A percentile compares a stretch with the other conserved stretches of the same genome.
Conservation (phyloP, 2,113 vertebrate species). For the Anseranas semipalmata region DNA sequence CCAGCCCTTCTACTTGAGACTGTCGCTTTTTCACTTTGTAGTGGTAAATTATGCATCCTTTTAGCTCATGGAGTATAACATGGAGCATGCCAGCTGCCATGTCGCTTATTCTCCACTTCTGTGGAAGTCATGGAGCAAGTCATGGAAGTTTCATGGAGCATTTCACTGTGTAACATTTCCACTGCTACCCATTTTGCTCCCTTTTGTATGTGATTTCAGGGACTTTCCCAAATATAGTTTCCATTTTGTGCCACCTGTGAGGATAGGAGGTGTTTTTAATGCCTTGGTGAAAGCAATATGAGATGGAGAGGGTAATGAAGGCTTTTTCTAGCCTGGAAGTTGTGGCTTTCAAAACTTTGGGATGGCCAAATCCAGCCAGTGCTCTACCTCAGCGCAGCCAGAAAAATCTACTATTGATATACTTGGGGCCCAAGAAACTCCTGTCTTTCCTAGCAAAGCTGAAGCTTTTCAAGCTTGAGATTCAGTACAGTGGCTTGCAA, state of each 20-base stretch:
- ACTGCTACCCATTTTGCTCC: background rate
- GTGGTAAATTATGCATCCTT: background rate
- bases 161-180: background rate
- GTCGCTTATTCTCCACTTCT: background rate
- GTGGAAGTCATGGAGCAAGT: too few relatives aligned
- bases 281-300: background rate
- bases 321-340: background rate
- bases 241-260: background rate
- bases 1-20: background rate
- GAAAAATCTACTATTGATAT: background rate
- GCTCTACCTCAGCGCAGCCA: background rate
- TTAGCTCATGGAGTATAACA: background rate
- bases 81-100: background rate
- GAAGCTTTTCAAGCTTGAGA: background rate
- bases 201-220: background rate
- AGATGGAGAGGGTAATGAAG: background rate
- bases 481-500: background rate
- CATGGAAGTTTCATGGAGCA: background rate
- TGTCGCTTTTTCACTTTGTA: background rate
- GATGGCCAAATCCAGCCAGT: background rate
- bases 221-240: background rate
- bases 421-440: background rate
- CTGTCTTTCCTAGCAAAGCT: background rate
- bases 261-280: background rate
- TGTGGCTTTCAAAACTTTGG: background rate